These are phyloP conservation scores for Glaucopsyche alexis DNA, from an alignment of 2,888 invertebrate genomes.

Conservation along the genomic window DNA sequence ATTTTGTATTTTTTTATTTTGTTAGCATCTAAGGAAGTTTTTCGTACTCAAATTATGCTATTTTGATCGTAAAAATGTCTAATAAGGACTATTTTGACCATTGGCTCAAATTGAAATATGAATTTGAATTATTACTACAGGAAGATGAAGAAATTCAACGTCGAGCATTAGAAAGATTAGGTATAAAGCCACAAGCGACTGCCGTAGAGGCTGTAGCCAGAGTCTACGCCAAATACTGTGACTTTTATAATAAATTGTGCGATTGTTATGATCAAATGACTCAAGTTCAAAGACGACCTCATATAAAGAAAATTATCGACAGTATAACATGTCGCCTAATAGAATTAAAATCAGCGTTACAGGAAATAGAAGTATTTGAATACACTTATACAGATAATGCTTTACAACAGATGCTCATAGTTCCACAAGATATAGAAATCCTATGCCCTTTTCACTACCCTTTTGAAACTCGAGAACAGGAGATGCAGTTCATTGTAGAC, in stretches of 20 bases:
- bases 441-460: slow-evolving; percentile 82
- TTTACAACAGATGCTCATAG: slow-evolving; percentile 83
- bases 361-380: slow-evolving; percentile 79
- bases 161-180: slow-evolving; percentile 51
- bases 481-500: slow-evolving; percentile 71
- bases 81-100: slow-evolving; percentile 61
- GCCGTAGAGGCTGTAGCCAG: slow-evolving; percentile 75
- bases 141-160: slow-evolving; percentile 63
- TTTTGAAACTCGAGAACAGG: slow-evolving; percentile 72
- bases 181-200: slow-evolving; percentile 67
- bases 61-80: slow-evolving; percentile 48
- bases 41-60: not conserved
- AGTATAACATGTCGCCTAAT: slow-evolving; percentile 79
- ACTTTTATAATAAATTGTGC: slow-evolving; percentile 78
- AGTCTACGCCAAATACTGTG: slow-evolving; percentile 74
- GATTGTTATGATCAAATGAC: slow-evolving; percentile 82
- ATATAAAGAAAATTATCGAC: slow-evolving; percentile 80
- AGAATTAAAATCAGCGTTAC: slow-evolving; percentile 79
- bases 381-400: slow-evolving; percentile 87
- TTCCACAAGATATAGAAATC: slow-evolving; percentile 83
- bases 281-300: slow-evolving; percentile 80
- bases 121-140: slow-evolving; percentile 48
- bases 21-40: not conserved
- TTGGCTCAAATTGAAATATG: slow-evolving; percentile 63
- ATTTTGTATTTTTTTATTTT: slow-evolving; percentile 5